A percentile compares a stretch with the other conserved stretches of the same genome.
These are phyloP conservation scores for Artemia sinica DNA, from an alignment of 2,888 invertebrate genomes.

Conservation along the genomic window DNA sequence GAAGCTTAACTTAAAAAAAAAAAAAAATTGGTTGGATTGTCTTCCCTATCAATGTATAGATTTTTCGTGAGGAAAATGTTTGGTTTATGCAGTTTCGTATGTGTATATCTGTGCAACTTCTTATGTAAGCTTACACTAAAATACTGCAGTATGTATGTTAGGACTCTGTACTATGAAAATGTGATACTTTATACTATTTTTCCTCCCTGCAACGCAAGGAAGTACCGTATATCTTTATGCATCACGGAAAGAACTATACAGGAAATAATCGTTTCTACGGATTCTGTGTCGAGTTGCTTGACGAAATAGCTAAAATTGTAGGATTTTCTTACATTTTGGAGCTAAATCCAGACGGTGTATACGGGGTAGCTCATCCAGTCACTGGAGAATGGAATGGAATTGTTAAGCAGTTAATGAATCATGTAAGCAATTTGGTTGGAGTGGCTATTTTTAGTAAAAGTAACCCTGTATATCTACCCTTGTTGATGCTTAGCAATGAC, in stretches of 20 bases:
- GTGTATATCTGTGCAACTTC: too few species aligned
- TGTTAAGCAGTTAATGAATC: constrained; percentile 50
- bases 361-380: constrained; percentile 43
- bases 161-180: too few species aligned
- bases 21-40: too few species aligned
- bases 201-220: constrained; percentile 26
- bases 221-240: constrained; percentile 29
- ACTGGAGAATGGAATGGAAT: constrained; percentile 50
- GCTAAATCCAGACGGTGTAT: constrained; percentile 50
- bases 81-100: too few species aligned
- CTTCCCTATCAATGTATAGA: too few species aligned
- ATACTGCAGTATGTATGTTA: too few species aligned
- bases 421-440: constrained; percentile 38
- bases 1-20: too few species aligned
- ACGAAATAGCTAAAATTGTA: constrained; percentile 31
- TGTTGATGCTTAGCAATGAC: too few species aligned
- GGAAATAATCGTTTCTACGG: constrained; percentile 59
- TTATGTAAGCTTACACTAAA: too few species aligned
- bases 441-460: not conserved
- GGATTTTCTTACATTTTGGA: constrained; percentile 53
- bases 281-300: constrained; percentile 57
- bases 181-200: not conserved
- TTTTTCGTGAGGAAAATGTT: too few species aligned
- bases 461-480: too few species aligned
- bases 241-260: constrained; percentile 35